Percentiles rank a stretch among this genome's conserved stretches.
These are phyloP conservation scores for Myxocyprinus asiaticus DNA, from an alignment of 2,113 vertebrate species.

Conservation along the genomic window DNA sequence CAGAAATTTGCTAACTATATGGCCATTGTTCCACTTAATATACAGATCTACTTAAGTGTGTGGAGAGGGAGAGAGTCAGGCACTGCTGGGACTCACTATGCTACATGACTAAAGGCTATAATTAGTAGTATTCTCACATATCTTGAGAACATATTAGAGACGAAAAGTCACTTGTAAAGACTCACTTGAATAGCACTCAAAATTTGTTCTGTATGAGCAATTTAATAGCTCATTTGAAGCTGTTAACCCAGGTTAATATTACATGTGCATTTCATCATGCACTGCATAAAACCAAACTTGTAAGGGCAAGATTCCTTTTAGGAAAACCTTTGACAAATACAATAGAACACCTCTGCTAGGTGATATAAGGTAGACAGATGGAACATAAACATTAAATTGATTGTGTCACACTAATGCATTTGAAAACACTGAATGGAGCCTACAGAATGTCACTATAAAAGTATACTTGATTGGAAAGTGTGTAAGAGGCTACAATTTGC, in stretches of 20 bases:
- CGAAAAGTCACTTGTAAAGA: conserved; percentile 67
- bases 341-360: not conserved
- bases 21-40: conserved; percentile 62
- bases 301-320: conserved; percentile 26
- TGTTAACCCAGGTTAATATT: conserved; percentile 73
- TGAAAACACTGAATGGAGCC: too few relatives aligned
- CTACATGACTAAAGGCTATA: conserved; percentile 64
- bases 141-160: conserved; percentile 68
- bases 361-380: conserved; percentile 10
- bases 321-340: conserved; percentile 31
- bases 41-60: conserved; percentile 39
- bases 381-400: conserved; percentile 6
- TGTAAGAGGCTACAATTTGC: too few relatives aligned
- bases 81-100: conserved; percentile 55
- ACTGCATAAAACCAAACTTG: conserved; percentile 61
- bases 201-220: conserved; percentile 67
- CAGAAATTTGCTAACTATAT: conserved; percentile 66
- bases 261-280: conserved; percentile 64
- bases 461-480: too few relatives aligned
- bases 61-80: conserved; percentile 52
- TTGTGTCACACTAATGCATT: too few relatives aligned
- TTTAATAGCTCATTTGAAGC: conserved; percentile 73
- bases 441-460: too few relatives aligned
- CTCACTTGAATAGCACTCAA: conserved; percentile 70
- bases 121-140: conserved; percentile 74